A percentile compares a stretch with the other conserved stretches of the same genome.
phyloP scores from a whole-genome alignment of 92 coral and sea anemone species.

The Porites lobata region DNA sequence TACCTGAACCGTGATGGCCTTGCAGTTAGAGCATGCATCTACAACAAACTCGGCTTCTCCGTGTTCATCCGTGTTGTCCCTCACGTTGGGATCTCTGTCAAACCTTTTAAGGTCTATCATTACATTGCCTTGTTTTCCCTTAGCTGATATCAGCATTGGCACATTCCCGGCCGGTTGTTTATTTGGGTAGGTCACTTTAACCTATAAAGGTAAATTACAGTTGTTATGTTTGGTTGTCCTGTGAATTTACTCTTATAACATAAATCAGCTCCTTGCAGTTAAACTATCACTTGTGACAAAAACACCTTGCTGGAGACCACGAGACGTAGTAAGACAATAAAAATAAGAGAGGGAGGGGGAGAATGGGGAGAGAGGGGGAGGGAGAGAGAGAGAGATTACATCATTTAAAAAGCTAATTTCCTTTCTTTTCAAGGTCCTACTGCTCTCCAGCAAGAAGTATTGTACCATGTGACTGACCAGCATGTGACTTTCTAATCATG shows the following conservation, averaged over 20 bases:
- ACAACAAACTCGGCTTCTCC: constrained; percentile 89
- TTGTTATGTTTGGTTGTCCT: neutral
- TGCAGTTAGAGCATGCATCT: constrained; percentile 65
- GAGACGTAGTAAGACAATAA: no score
- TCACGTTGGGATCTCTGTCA: constrained; percentile 33
- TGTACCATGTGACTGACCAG: no score
- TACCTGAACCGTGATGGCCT: constrained; percentile 29
- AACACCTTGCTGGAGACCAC: no score
- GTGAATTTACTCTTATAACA: neutral
- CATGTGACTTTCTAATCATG: no score
- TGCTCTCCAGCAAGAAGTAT: no score
- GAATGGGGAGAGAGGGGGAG: no score
- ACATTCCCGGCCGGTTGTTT: constrained; percentile 65
- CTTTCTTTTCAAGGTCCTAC: no score
- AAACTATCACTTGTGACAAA: no score
- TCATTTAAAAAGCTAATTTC: no score
- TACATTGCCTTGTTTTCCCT: constrained; percentile 21
- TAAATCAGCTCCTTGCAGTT: no score
- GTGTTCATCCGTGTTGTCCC: constrained; percentile 58
- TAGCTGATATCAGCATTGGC: constrained; percentile 73
- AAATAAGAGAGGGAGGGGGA: no score
- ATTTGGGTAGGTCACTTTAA: constrained; percentile 75
- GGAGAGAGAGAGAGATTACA: no score
- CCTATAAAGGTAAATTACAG: constrained; percentile 41
- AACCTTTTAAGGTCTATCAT: constrained; percentile 16